Conservation (phyloP, 2,113 vertebrate genomes). For the Narcine bancroftii region DNA sequence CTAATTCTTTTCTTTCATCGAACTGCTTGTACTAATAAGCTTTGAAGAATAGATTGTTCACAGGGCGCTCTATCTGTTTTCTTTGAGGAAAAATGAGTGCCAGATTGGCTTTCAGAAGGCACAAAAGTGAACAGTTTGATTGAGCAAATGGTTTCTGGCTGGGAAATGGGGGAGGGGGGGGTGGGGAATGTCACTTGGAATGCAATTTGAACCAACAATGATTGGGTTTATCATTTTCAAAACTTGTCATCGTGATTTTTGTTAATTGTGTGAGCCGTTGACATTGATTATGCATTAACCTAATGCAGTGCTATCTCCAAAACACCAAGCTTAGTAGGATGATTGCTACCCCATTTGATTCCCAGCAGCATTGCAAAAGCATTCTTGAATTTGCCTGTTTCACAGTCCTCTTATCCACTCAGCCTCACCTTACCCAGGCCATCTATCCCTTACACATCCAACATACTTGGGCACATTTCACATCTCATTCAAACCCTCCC, state of each 20-base stretch:
- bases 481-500: too few species aligned
- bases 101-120: not conserved
- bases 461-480: too few species aligned
- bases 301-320: not conserved
- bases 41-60: not conserved
- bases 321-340: not conserved
- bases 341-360: not conserved
- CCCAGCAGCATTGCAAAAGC: not conserved
- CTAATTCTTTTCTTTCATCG: not conserved
- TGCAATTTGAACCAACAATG: not conserved
- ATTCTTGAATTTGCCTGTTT: not conserved
- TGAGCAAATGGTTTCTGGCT: not conserved
- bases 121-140: not conserved
- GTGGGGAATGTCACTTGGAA: not conserved
- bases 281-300: not conserved
- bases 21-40: not conserved
- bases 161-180: not conserved
- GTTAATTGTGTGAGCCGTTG: not conserved
- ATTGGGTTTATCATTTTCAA: constrained; percentile 4
- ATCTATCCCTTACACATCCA: not conserved
- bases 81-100: not conserved
- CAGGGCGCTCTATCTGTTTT: not conserved
- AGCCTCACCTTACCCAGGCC: not conserved
- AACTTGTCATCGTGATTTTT: not conserved
- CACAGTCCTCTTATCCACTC: not conserved